Percentiles rank a stretch among this genome's conserved stretches.
These are phyloP conservation scores for Cacatua alba DNA, from an alignment of 2,113 vertebrate genomes.

Conservation along the genomic window DNA sequence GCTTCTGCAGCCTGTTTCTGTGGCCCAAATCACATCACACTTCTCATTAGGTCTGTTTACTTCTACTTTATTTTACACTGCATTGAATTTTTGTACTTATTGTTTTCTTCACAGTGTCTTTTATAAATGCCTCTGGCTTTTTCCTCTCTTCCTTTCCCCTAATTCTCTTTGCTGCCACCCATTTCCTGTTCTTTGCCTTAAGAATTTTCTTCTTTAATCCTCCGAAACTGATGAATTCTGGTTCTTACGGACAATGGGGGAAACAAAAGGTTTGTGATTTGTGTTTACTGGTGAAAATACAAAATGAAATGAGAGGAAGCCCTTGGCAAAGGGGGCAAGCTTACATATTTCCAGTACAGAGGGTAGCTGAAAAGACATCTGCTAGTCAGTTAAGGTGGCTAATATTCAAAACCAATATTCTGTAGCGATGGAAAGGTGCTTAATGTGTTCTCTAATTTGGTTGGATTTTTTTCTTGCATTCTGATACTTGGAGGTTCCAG, in stretches of 20 bases:
- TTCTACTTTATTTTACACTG: neutral
- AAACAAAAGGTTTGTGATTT: neutral
- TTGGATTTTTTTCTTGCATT: neutral
- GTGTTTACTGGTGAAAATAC: neutral
- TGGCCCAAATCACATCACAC: neutral
- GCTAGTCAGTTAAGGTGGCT: neutral
- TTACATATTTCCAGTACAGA: neutral
- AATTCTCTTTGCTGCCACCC: neutral
- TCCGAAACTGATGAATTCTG: neutral
- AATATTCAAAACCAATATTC: neutral
- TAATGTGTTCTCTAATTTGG: neutral
- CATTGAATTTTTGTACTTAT: neutral
- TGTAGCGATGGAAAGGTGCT: neutral
- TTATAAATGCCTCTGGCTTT: neutral
- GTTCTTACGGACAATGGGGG: neutral
- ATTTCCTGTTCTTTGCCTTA: neutral
- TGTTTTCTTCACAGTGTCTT: neutral
- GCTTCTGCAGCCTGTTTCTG: neutral
- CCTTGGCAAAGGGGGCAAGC: neutral
- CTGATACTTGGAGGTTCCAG: neutral
- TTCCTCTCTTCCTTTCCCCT: neutral
- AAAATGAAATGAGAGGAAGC: neutral
- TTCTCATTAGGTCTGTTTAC: neutral
- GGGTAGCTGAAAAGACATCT: neutral
- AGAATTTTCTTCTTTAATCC: neutral